A percentile compares a stretch with the other conserved stretches of the same genome.
Conservation (phyloP, 2,888 invertebrate species). For the Lobophora halterata region DNA sequence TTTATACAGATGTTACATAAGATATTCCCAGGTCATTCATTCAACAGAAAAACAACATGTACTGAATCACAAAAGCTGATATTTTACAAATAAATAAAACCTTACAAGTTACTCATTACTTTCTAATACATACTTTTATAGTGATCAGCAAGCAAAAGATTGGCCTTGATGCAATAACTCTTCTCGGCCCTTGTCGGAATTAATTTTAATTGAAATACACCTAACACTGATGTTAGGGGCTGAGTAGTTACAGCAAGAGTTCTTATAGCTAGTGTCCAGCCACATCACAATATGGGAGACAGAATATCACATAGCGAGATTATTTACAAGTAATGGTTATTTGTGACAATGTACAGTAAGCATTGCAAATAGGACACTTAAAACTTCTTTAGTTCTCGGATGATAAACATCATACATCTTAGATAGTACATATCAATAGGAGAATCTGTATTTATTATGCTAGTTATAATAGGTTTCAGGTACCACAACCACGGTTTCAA, state of each 20-base stretch:
- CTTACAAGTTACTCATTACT: slow-evolving; percentile 41
- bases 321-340: slow-evolving; percentile 25
- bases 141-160: slow-evolving; percentile 45
- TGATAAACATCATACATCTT: no score
- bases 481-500: no score
- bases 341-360: no score
- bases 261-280: slow-evolving; percentile 36
- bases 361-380: no score
- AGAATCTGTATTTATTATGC: no score
- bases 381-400: no score
- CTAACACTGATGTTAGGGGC: slow-evolving; percentile 24
- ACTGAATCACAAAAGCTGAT: slow-evolving; percentile 39
- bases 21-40: slow-evolving; percentile 22
- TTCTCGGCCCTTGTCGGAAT: slow-evolving; percentile 37
- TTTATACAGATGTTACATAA: slow-evolving; percentile 31
- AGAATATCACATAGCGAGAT: slow-evolving; percentile 8
- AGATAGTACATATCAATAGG: no score
- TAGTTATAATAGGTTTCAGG: no score
- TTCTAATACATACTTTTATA: slow-evolving; percentile 33
- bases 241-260: slow-evolving; percentile 34
- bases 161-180: slow-evolving; percentile 29
- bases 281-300: slow-evolving; percentile 24
- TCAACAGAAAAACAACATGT: slow-evolving; percentile 26
- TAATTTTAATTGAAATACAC: slow-evolving; percentile 40
- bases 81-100: slow-evolving; percentile 45